phyloP scores from a whole-genome alignment of 2,113 vertebrate genomes.

The Eptesicus fuscus region DNA sequence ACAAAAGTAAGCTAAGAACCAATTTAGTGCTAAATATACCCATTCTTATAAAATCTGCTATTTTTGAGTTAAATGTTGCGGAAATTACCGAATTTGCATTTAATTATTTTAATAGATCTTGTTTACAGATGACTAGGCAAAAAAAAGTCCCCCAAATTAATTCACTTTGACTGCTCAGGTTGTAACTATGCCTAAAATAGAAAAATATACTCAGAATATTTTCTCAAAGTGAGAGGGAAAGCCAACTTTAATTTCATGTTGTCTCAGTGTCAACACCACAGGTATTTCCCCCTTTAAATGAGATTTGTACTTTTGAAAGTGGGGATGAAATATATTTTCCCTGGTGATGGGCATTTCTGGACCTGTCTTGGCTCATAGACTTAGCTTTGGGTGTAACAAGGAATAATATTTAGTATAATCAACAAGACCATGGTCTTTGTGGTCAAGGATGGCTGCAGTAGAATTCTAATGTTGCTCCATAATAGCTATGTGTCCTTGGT shows the following conservation, averaged over 20 bases:
- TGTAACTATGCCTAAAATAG: constrained; percentile 77
- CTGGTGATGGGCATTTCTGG: background rate
- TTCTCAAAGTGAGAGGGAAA: constrained; percentile 63
- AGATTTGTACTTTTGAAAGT: constrained; percentile 67
- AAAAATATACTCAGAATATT: constrained; percentile 70
- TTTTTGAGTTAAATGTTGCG: constrained; percentile 78
- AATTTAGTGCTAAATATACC: constrained; percentile 79
- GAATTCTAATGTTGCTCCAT: background rate
- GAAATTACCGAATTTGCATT: constrained; percentile 82
- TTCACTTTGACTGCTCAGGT: constrained; percentile 77
- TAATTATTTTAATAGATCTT: constrained; percentile 84
- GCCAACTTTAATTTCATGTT: constrained; percentile 68
- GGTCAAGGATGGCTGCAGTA: background rate
- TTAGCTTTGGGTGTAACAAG: background rate
- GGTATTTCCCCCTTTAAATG: constrained; percentile 22
- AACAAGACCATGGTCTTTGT: background rate
- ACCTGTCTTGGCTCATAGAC: background rate
- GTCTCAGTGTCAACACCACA: constrained; percentile 66
- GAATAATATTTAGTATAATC: background rate
- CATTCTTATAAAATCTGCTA: constrained; percentile 78
- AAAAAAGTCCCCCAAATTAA: constrained; percentile 72
- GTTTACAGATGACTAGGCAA: constrained; percentile 82
- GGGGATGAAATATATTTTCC: constrained; percentile 32
- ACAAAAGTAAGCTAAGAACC: constrained; percentile 71
- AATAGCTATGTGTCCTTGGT: background rate